Base-by-base conservation (phyloP, 2,888 invertebrate genomes). In the Lochmaea crataegi region DNA sequence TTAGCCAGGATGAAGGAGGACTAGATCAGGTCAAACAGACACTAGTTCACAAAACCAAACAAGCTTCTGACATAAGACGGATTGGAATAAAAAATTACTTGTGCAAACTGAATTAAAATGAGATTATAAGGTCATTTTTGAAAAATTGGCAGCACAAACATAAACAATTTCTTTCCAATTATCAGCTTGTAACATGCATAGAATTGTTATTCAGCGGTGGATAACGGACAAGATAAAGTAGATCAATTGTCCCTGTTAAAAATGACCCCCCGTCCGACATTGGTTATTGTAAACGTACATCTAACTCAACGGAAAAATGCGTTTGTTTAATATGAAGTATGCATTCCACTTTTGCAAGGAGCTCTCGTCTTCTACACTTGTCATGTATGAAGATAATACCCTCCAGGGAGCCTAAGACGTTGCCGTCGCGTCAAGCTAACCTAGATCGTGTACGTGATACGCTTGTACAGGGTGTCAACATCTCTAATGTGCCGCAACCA, bases 341-440 rank as follows among this genome's bases (percentile, higher is more conserved):
- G 68, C 45, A 73, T 69, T 73, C 69, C 73, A 65, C 65, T 69
- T 65, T 51, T 16, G 65, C 38, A 69, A 69, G 68, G 73, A 73
- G 58, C 69, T 65, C 73, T 73, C 69, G 69, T 73, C 73, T 69
- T 60, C 73, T 61, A 70, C 74, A 68, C 68, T 67, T 74, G 65
- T 74, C 71, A 74, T 74, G 71, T 71, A 71, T 74, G 71, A 71
- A 60, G 71, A 74, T 74, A 71, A 74, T 74, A 68, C 65, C 71
- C 74, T 63, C 74, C 4, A 65, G 74, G 74, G 71, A 71, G 51
- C 18, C n/a, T 12, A 68, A 65, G 56, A 56, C 56, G 61, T 42
- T 42, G 65, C 60, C 57, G 71, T 56, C 58, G 58, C 57, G 68
- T 61, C 64, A 51, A 65, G 60, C 68, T 63, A 71, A 68, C 65